Evolutionary conservation across 2,888 invertebrate species (phyloP), one percentile per base, ranked within the genome.

Genomic region (Venustoraphidia nigricollis): DNA sequence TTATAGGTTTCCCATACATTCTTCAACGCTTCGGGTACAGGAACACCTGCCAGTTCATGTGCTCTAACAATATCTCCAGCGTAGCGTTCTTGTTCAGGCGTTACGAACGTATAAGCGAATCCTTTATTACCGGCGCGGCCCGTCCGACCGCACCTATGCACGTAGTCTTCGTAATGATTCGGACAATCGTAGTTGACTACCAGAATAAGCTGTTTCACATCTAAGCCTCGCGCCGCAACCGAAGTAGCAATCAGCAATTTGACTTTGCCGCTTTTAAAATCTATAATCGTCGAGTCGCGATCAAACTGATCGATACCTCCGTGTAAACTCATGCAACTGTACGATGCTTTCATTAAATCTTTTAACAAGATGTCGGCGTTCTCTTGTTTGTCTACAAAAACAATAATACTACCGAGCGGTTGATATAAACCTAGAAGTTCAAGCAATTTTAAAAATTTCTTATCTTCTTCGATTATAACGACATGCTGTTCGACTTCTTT

Each of bases 221-320:
- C 98, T n/a, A 99, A 71, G 0, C 98, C 98, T 48, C 98, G 72
- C 1, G 98, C 97, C 4, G 97, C 97, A 2, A 99, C 97, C 10
- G 96, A 97, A 1, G 98, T 98, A 0, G 98, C 98, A 5, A 97
- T 89, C 60, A 98, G 68, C 44, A 98, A 70, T 62, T 89, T 90
- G 56, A 93, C 83, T 68, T 90, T 86, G 45, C 94, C 95, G 36
- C 82, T 82, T 71, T 99, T 99, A 69, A 98, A 99, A 70, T 98
- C 97, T 36, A 88, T 76, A 58, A 98, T 97, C 35, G 94, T 96
- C 5, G 93, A 93, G 69, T 98, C 98, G 57, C 98, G 77, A 72
- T 98, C 98, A 67, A 94, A 96, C 71, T 98, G 98, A 72, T 99
- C 98, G 62, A 99, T 96, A 56, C 96, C 98, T 50, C 98, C 98